Evolutionary conservation across 2,797 vertebrate genomes (phyloP).

Genomic region (Melanotaenia maccullochi): DNA sequence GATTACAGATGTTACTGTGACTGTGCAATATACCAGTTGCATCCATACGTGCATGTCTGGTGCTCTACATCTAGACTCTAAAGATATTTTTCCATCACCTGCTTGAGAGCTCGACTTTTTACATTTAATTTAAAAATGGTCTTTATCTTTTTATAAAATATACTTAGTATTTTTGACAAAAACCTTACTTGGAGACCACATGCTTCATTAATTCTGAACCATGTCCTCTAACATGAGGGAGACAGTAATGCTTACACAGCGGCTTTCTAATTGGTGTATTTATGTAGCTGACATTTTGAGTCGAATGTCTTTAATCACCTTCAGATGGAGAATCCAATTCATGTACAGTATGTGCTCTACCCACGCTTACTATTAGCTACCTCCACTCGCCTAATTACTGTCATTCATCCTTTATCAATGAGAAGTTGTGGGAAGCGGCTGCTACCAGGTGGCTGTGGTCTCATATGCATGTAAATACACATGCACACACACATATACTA

Average conservation of each 20-base stretch:
- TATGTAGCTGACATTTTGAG: slow-evolving; percentile 72
- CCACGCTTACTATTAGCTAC: slow-evolving; percentile 76
- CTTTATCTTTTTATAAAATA: not conserved
- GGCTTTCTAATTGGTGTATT: slow-evolving; percentile 74
- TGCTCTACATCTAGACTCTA: not conserved
- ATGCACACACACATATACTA: slow-evolving; percentile 1
- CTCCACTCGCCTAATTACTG: slow-evolving; percentile 80
- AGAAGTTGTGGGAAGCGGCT: slow-evolving; percentile 70
- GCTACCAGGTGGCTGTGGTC: slow-evolving; percentile 44
- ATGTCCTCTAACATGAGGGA: slow-evolving; percentile 17
- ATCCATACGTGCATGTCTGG: not conserved
- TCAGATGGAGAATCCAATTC: slow-evolving; percentile 66
- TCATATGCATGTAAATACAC: slow-evolving; percentile 58
- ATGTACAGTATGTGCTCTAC: slow-evolving; percentile 72
- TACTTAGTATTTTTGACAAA: not conserved
- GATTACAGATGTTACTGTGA: too few relatives aligned
- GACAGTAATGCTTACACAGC: slow-evolving; percentile 57
- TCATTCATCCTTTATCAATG: slow-evolving; percentile 81
- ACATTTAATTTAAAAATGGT: not conserved
- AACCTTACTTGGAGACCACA: slow-evolving; percentile 9
- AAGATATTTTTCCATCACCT: not conserved
- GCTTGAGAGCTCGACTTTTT: not conserved
- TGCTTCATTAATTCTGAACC: slow-evolving; percentile 35
- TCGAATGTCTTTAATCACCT: slow-evolving; percentile 74
- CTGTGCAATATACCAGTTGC: not conserved